phyloP scores from a whole-genome alignment of 2,797 vertebrate species.

The Pangasius sanitwongsei region DNA sequence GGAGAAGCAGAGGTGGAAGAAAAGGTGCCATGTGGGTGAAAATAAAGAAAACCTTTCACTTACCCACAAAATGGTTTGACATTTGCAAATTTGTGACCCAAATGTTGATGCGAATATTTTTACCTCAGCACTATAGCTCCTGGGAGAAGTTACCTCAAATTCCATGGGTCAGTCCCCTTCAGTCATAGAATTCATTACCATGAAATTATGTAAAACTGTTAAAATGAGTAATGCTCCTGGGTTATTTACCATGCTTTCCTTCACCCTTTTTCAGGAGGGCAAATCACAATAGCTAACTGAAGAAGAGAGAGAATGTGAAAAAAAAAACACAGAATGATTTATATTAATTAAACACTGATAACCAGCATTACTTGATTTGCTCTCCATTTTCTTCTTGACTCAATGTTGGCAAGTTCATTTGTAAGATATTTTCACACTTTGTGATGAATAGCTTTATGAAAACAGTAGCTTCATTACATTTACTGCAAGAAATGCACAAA shows the following conservation, averaged over 20 bases:
- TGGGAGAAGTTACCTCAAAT: conserved; percentile 3
- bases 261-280: neutral
- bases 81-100: conserved; percentile 27
- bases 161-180: neutral
- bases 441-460: neutral
- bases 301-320: neutral
- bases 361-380: neutral
- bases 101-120: conserved; percentile 29
- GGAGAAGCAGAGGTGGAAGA: conserved; percentile 38
- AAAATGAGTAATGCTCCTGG: neutral
- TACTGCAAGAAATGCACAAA: neutral
- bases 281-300: neutral
- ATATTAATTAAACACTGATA: neutral
- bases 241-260: neutral
- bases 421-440: neutral
- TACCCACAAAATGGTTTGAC: neutral
- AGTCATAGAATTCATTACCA: conserved; percentile 16
- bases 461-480: neutral
- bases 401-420: neutral
- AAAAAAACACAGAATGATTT: neutral
- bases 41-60: neutral
- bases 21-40: neutral
- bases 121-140: neutral
- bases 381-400: neutral
- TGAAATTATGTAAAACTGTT: conserved; percentile 4